Percentiles rank a stretch among this genome's conserved stretches.
These are phyloP conservation scores for Cataglyphis cursor DNA, from an alignment of 2,888 invertebrate species.

Conservation along the genomic window DNA sequence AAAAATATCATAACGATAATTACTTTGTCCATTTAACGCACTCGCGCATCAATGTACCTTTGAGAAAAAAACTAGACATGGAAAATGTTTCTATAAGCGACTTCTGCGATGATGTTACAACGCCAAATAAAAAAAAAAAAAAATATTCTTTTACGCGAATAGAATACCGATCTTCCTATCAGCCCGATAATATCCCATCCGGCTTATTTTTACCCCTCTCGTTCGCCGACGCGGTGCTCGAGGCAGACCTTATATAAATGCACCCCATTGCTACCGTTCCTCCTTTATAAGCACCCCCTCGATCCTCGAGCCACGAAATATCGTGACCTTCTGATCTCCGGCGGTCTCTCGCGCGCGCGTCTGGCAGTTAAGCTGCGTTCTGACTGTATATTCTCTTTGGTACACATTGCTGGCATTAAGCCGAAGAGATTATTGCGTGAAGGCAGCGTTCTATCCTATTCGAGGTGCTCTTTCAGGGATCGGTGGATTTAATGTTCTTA, in stretches of 20 bases:
- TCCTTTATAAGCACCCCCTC: constrained; percentile 58
- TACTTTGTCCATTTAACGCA: not conserved
- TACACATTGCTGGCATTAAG: constrained; percentile 55
- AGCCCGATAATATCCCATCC: constrained; percentile 73
- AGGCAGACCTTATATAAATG: constrained; percentile 78
- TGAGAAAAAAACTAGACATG: not conserved
- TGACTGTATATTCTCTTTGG: constrained; percentile 41
- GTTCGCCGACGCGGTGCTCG: constrained; percentile 43
- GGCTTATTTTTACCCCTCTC: constrained; percentile 77
- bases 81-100: not conserved
- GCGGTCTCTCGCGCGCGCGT: constrained; percentile 42
- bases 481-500: constrained; percentile 37
- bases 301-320: constrained; percentile 48
- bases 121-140: not conserved
- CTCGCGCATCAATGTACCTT: not conserved
- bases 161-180: constrained; percentile 58
- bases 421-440: constrained; percentile 62
- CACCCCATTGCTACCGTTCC: constrained; percentile 74
- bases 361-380: constrained; percentile 53
- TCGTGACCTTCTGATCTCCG: constrained; percentile 64
- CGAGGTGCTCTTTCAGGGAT: constrained; percentile 6
- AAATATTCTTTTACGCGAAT: constrained; percentile 6
- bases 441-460: constrained; percentile 41
- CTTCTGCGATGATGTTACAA: not conserved
- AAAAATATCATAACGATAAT: not conserved